These are phyloP conservation scores for Conopomorpha cramerella DNA, from an alignment of 1,140 invertebrate species.

Conservation along the genomic window DNA sequence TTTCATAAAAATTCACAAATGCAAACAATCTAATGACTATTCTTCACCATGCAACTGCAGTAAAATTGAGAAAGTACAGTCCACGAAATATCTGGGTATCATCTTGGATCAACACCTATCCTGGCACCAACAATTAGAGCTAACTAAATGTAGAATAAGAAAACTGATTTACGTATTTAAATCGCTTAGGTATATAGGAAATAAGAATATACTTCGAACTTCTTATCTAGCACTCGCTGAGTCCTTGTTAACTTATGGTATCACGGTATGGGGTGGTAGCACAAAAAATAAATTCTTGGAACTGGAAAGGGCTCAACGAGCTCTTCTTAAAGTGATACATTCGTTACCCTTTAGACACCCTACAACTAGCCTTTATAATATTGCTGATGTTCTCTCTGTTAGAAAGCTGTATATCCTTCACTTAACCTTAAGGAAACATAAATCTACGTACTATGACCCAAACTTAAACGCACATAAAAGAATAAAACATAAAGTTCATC, in stretches of 20 bases:
- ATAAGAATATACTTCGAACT: neutral
- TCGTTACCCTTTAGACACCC: neutral
- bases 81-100: constrained; percentile 4
- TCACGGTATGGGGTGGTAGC: constrained; percentile 3
- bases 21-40: neutral
- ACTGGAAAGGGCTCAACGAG: constrained; percentile 1
- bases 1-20: constrained; percentile 3
- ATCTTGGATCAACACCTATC: constrained; percentile 2
- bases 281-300: constrained; percentile 2
- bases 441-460: too few relatives aligned
- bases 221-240: constrained; percentile 1
- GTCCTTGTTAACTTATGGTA: constrained; percentile 2
- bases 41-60: neutral
- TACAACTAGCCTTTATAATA: neutral
- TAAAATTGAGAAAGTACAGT: neutral
- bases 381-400: neutral
- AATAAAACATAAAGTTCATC: too few relatives aligned
- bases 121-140: constrained; percentile 1
- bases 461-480: neutral
- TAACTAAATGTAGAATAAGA: neutral
- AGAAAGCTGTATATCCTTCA: constrained; percentile 1
- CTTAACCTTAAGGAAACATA: too few relatives aligned
- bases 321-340: neutral
- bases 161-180: constrained; percentile 4
- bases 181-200: neutral